phyloP scores from a whole-genome alignment of 2,113 vertebrate genomes.

The Butastur rufipennis region DNA sequence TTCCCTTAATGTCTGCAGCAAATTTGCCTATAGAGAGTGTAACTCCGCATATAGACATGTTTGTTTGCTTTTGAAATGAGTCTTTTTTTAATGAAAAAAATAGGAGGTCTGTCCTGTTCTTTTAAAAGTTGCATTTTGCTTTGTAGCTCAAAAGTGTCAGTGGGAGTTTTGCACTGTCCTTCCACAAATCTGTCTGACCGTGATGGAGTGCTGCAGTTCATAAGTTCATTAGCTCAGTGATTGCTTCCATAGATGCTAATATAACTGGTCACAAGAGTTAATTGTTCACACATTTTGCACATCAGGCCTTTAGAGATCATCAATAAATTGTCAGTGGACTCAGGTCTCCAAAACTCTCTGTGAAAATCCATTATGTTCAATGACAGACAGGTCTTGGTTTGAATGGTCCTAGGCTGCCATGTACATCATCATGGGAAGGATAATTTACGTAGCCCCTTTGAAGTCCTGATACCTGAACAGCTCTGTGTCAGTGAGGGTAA shows the following conservation, averaged over 20 bases:
- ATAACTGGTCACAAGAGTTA: background rate
- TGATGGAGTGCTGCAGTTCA: background rate
- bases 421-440: background rate
- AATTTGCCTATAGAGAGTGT: background rate
- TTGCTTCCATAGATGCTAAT: background rate
- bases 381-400: background rate
- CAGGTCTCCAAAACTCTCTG: background rate
- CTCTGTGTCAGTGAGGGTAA: background rate
- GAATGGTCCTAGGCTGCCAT: background rate
- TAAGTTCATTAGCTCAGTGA: background rate
- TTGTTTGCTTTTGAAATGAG: background rate
- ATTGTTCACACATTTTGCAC: background rate
- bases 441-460: background rate
- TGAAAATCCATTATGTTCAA: background rate
- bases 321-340: background rate
- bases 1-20: background rate
- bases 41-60: background rate
- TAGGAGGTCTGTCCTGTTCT: background rate
- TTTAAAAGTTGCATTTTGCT: background rate
- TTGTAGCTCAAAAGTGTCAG: background rate
- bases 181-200: background rate
- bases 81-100: background rate
- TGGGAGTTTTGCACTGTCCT: background rate
- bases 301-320: background rate
- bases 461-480: background rate